phyloP scores from a whole-genome alignment of 2,113 vertebrate species.

The Bucco capensis region DNA sequence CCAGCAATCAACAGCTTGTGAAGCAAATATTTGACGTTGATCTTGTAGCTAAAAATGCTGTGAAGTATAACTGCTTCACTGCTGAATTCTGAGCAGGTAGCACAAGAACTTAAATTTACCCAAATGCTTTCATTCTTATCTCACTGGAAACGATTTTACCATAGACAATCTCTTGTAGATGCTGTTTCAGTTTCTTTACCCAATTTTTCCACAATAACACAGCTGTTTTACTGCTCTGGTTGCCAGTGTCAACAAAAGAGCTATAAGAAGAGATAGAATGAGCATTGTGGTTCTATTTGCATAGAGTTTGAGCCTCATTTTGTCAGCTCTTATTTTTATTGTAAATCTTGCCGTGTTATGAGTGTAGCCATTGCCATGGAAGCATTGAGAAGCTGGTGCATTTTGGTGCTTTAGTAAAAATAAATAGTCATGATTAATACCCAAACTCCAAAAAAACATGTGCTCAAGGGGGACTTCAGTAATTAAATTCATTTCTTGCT shows the following conservation, averaged over 20 bases:
- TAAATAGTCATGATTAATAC: neutral
- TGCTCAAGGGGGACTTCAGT: neutral
- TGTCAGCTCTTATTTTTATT: neutral
- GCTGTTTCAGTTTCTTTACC: neutral
- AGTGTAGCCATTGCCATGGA: neutral
- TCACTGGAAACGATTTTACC: neutral
- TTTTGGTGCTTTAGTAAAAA: neutral
- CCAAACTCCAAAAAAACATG: neutral
- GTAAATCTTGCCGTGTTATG: neutral
- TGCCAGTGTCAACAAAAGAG: neutral
- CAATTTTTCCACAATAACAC: rapidly evolving
- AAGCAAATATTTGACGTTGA: neutral
- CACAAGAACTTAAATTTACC: neutral
- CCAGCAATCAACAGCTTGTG: neutral
- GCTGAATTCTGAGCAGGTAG: neutral
- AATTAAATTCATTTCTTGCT: neutral
- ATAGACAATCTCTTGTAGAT: neutral
- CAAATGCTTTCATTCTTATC: neutral
- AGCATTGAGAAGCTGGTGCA: neutral
- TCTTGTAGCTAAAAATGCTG: neutral
- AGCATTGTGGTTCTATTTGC: neutral
- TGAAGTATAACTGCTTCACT: neutral
- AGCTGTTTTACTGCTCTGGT: neutral
- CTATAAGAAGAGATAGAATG: neutral
- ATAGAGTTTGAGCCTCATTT: neutral